Evolutionary conservation across 2,888 invertebrate species (phyloP).

Genomic region (Coleophora flavipennella): DNA sequence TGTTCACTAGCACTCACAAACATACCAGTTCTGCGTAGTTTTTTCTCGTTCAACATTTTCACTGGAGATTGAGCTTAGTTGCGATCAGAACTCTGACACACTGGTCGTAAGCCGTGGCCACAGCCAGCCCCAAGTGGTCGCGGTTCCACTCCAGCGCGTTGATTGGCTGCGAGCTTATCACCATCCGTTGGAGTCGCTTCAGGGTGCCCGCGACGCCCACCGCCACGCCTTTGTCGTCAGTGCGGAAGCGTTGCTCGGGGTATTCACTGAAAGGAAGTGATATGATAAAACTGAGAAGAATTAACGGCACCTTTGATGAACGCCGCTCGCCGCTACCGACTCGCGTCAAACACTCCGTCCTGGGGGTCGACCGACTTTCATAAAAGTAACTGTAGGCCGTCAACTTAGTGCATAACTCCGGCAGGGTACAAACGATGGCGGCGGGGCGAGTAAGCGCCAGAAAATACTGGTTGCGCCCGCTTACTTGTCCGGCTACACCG

Average conservation of each 20-base stretch:
- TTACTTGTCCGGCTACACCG: no score
- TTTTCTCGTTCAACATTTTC: slow-evolving; percentile 8
- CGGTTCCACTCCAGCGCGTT: slow-evolving; percentile 93
- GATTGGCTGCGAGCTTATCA: slow-evolving; percentile 89
- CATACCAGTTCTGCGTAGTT: background rate
- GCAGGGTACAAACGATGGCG: no score
- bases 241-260: slow-evolving; percentile 81
- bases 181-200: slow-evolving; percentile 83
- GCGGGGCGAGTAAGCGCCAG: no score
- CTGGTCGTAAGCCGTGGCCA: slow-evolving; percentile 95
- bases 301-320: no score
- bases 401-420: no score
- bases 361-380: no score
- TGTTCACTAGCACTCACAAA: background rate
- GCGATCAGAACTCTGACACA: slow-evolving; percentile 87
- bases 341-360: no score
- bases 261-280: slow-evolving; percentile 64
- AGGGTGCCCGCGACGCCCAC: slow-evolving; percentile 85
- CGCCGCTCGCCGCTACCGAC: no score
- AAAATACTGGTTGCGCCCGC: no score
- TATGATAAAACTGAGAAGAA: no score
- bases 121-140: slow-evolving; percentile 89
- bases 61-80: slow-evolving; percentile 86
- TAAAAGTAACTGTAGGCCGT: no score
- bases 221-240: slow-evolving; percentile 79